These are phyloP conservation scores for Hippopotamyrus pictus DNA, from an alignment of 2,797 vertebrate genomes.

Conservation along the genomic window DNA sequence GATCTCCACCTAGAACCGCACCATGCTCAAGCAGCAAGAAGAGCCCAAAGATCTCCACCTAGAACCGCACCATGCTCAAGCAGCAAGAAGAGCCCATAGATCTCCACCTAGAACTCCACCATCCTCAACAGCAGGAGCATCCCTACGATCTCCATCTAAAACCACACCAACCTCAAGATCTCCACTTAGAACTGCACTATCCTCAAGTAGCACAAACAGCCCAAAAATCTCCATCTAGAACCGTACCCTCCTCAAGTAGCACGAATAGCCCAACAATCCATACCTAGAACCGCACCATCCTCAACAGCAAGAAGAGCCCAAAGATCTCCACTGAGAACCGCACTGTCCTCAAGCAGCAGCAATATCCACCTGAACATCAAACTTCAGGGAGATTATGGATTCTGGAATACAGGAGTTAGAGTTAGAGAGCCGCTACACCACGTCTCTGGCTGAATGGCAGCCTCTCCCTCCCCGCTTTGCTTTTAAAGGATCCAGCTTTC, in stretches of 20 bases:
- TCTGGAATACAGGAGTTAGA: not conserved
- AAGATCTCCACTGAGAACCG: not conserved
- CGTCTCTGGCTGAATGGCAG: conserved; percentile 33
- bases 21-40: not conserved
- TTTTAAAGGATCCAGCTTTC: conserved; percentile 54
- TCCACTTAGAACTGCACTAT: not conserved
- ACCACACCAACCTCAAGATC: not conserved
- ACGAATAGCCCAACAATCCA: not conserved
- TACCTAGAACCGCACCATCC: not conserved
- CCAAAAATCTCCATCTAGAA: not conserved
- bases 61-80: too few relatives aligned
- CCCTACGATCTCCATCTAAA: not conserved
- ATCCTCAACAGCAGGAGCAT: not conserved
- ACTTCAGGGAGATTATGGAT: not conserved
- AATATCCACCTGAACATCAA: not conserved
- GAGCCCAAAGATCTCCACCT: too few relatives aligned
- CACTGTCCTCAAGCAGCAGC: not conserved
- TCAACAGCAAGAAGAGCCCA: not conserved
- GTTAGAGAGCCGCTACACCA: not conserved
- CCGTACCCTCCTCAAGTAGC: not conserved
- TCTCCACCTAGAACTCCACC: not conserved
- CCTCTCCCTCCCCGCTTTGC: conserved; percentile 48
- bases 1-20: too few relatives aligned
- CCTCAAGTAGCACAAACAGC: not conserved
- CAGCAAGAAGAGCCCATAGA: too few relatives aligned